Base-by-base conservation (phyloP, 2,888 invertebrate species). In the Lasioglossum zephyrum region DNA sequence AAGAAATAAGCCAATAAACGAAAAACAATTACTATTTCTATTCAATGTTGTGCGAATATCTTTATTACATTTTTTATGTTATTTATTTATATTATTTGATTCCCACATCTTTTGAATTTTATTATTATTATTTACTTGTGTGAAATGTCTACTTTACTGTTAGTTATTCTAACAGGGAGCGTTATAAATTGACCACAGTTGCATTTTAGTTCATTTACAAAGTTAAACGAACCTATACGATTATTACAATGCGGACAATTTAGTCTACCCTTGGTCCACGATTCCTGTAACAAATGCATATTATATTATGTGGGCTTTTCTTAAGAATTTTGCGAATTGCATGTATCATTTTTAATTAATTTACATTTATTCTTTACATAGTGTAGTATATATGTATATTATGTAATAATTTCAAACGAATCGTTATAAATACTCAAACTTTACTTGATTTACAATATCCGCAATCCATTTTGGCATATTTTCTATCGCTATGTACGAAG, bases 191-290 rank as follows among this genome's bases (percentile, higher is more conserved):
- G 26, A 22, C 69, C 66, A 9, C 91, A 91, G 41, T 77, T 66
- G 73, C 91, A 91, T 74, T 89, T 91, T 13, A 76, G 49, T 22
- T 86, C 77, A 26, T 84, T 85, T 66, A 91, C 53, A 72, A 91
- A 91, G 73, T 91, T 91, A 75, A 91, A 91, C 16, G 85, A 87
- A 76, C 91, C 91, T 83, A 91, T 75, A n/a, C 91, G 90, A 82
- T 78, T 91, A 31, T 91, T 91, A 69, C 91, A 91, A 44, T 86
- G 22, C 2, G 85, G 87, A 57, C 91, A 91, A 79, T 88, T 74
- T 60, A 91, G 69, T 81, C 84, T 91, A 72, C 91, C 91, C 57
- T 91, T 91, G 9, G 81, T 91, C 91, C 91, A 91, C 73, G 87
- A 89, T 80, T 87, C 86, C 91, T 91, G 66, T n/a, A 86, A 89